Evolutionary conservation across 2,113 vertebrate species (phyloP), one percentile per base, ranked within the genome.

Genomic region (Nycticryphes semicollaris): DNA sequence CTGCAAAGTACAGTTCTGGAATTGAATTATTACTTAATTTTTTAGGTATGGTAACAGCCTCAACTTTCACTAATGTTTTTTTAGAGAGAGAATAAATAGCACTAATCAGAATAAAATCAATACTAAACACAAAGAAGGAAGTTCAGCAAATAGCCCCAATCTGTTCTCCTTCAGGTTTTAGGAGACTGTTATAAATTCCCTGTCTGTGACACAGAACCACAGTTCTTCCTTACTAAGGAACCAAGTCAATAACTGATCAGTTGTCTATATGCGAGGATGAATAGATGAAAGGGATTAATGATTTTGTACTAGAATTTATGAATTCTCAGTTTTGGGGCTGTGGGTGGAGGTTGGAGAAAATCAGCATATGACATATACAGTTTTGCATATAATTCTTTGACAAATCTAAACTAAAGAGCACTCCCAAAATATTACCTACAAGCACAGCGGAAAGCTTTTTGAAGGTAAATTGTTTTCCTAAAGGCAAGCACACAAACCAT

Each of bases 291-390:
- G 6, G 1, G 2, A 8, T 56, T 78, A 56, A 62, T 47, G 5
- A 22, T 48, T 14, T 7, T 68, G 47, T n/a, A 22, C 17, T 30
- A 6, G 5, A 86, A 75, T 75, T 62, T 5, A 48, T 37, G 41
- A 83, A 75, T 70, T 66, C 27, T 89, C 30, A 31, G 4, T 18
- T 84, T 72, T 72, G 7, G 12, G 5, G 8, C 23, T 2, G 10
- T 60, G 28, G 3, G 12, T 37, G 17, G 39, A 70, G 6, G 41
- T 2, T 62, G 22, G 28, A 75, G 33, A 50, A 77, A 74, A 74
- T 41, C 0, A 0, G 4, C 5, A 17, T 66, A 20, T 37, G 4
- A 43, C 2, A 50, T 57, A 33, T 0, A n/a, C 0, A 6, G 12
- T 70, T 89, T 68, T 59, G 28, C 8, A 39, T 69, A 48, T 47